Base-by-base conservation (phyloP, 2,113 vertebrate genomes). In the Peromyscus leucopus region DNA sequence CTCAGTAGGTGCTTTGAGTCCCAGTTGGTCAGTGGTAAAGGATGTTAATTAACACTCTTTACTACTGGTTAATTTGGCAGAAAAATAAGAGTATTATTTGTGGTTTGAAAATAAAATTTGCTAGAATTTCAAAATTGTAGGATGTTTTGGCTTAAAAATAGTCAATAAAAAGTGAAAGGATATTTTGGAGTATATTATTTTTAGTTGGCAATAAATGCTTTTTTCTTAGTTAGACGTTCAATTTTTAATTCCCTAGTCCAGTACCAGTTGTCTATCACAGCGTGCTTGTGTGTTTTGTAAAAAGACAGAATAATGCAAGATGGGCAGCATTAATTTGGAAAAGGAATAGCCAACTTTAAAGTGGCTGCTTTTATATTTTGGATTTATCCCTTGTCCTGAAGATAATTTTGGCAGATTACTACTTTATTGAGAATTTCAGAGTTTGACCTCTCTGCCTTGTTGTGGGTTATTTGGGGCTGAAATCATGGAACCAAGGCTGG, bases 151-250 rank as follows among this genome's bases (percentile, higher is more conserved):
- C 21, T 94, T 96, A 74, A 74, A 97, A 95, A 84, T 85, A 78
- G 76, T 88, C 59, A 86, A 95, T 74, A 94, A 96, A 96, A 96
- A 95, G 79, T 92, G 84, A 97, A 91, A 91, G 86, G 76, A 94
- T 51, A 65, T 97, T 93, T 97, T 90, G 85, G 26, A 75, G 36
- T 26, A 8, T 75, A 24, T 93, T 96, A 86, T 95, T 98, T 97
- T 96, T 95, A 98, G 92, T 83, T 16, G 2, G 36, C 90, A 93
- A 67, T 39, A 94, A 87, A 95, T 96, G 89, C 24, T 96, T 96
- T 95, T 96, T 96, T 97, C 69, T 96, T 71, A 57, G 19, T 72
- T 89, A 91, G 17, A 83, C 94, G 67, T 84, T 96, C 78, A 94
- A 93, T 91, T 97, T 91, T 95, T 96, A 95, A 86, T 91, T 3